Evolutionary conservation across 2,888 invertebrate genomes (phyloP), one percentile per base, ranked within the genome.

Genomic region (Eilema caniola): DNA sequence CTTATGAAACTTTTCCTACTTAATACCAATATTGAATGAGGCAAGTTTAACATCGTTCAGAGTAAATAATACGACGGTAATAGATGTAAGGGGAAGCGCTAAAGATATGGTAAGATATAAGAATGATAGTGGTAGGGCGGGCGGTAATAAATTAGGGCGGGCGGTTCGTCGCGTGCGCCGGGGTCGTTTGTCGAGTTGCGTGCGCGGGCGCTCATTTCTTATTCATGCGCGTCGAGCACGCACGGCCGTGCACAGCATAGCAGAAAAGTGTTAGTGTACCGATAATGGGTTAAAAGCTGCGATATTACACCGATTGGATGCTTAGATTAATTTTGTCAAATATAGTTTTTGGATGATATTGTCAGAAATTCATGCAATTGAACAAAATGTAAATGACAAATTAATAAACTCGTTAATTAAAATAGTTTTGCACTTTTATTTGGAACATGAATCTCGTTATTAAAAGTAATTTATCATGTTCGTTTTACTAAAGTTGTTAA

Each of bases 191-290:
- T 88, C 85, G 92, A 88, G 90, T 94, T 86, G 95, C 95, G 95
- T 95, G 95, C 95, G 94, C 94, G 83, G 86, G 94, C 94, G 92
- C 93, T 94, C 95, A 93, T 95, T 93, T 89, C 90, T 92, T 95
- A 95, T 95, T 95, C 95, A 95, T 94, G 90, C 91, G 87, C 87
- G 81, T 80, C 80, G 76, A 81, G 85, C 95, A 93, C 94, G 94
- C 94, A 92, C 82, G 76, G 78, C 78, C 76, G 79, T 72, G 78
- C 75, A 78, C 77, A 76, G 74, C 81, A 68, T 72, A 71, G 76
- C 72, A 78, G 75, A 71, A 65, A 75, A 78, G 83, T 78, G 78
- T 80, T 80, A 69, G 75, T 69, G 63, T 73, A 79, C 76, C 74
- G 77, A 77, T 83, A 83, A 81, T 76, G 82, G 79, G 79, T 75